phyloP scores from a whole-genome alignment of 2,888 invertebrate genomes.

The Branchipolynoe longqiensis region DNA sequence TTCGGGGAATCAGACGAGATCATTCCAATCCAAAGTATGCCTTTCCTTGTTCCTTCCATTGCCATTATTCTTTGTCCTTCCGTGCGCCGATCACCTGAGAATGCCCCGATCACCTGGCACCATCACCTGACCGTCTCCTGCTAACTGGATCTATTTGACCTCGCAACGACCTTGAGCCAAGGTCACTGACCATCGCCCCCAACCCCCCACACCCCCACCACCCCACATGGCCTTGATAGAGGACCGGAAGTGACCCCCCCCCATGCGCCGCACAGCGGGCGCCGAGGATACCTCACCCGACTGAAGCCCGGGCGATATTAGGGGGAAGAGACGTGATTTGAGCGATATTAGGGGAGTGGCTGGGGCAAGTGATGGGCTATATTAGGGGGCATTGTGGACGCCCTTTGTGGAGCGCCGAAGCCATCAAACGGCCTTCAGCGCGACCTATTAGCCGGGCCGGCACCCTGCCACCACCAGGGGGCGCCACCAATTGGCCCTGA shows the following conservation, averaged over 20 bases:
- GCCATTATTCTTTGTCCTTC: neutral
- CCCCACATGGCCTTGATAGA: neutral
- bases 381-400: slow-evolving; percentile 21
- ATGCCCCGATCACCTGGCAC: no score
- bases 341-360: slow-evolving; percentile 11
- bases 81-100: neutral
- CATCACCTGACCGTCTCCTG: no score
- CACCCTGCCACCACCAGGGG: slow-evolving; percentile 10
- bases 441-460: slow-evolving; percentile 23
- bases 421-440: slow-evolving; percentile 51
- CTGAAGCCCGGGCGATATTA: slow-evolving; percentile 36
- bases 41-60: no score
- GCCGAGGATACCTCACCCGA: slow-evolving; percentile 15
- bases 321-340: slow-evolving; percentile 35
- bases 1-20: no score
- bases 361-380: neutral
- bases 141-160: neutral
- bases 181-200: neutral
- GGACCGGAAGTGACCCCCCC: slow-evolving; percentile 29
- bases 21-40: no score
- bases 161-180: slow-evolving; percentile 37
- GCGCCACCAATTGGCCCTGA: slow-evolving; percentile 44
- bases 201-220: neutral
- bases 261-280: neutral
- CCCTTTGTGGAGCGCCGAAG: slow-evolving; percentile 35